Percentiles rank a stretch among this genome's conserved stretches.
phyloP scores from a whole-genome alignment of 2,113 vertebrate species.

The Baryphthengus martii region DNA sequence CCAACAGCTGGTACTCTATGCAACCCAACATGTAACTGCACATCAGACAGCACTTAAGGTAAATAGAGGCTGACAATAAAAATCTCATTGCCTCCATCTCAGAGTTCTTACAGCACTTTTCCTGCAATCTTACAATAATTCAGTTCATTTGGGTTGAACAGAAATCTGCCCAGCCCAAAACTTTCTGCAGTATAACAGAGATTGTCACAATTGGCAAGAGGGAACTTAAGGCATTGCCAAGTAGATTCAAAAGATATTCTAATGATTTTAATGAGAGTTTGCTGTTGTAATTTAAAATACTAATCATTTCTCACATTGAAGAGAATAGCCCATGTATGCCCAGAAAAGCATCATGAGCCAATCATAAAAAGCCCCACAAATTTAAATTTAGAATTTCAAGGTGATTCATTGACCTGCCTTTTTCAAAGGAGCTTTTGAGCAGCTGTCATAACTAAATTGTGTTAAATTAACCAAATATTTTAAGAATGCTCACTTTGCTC shows the following conservation, averaged over 20 bases:
- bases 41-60: neutral
- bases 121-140: neutral
- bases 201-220: neutral
- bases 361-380: too few relatives aligned
- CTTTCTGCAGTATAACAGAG: neutral
- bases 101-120: neutral
- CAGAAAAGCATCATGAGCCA: slow-evolving; percentile 21
- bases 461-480: slow-evolving; percentile 22
- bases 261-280: slow-evolving; percentile 16
- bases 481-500: slow-evolving; percentile 38
- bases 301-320: slow-evolving; percentile 4
- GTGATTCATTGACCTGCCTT: slow-evolving; percentile 45
- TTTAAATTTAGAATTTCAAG: slow-evolving; percentile 23
- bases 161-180: neutral
- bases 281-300: neutral
- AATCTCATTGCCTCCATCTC: neutral
- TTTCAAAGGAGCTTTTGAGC: neutral
- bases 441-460: neutral
- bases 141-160: neutral
- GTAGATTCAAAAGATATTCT: neutral
- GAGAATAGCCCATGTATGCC: neutral
- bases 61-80: neutral
- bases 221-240: neutral
- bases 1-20: neutral
- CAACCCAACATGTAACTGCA: neutral